A percentile compares a stretch with the other conserved stretches of the same genome.
Evolutionary conservation across 2,888 invertebrate species (phyloP).

Genomic region (Meandrusa payeni): DNA sequence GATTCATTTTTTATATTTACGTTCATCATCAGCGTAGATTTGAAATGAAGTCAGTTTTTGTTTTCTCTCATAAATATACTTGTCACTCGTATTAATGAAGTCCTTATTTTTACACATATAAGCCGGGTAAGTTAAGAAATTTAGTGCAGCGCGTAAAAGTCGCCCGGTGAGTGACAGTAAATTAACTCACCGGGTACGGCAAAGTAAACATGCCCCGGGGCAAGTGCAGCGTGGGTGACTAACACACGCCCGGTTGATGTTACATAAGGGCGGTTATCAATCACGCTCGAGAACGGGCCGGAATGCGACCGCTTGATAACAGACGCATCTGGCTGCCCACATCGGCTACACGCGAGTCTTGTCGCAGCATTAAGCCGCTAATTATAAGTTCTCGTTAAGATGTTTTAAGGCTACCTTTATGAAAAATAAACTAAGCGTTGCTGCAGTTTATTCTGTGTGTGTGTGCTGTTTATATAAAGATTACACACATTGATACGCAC

Average conservation of each 20-base stretch:
- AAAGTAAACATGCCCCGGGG: conserved; percentile 11
- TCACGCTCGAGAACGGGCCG: conserved; percentile 30
- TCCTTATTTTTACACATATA: conserved; percentile 2
- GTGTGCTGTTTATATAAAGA: too few relatives aligned
- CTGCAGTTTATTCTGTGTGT: too few relatives aligned
- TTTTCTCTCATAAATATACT: too few relatives aligned
- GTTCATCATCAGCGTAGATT: too few relatives aligned
- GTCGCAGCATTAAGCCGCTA: conserved; percentile 4
- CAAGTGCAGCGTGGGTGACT: conserved; percentile 24
- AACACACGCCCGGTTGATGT: conserved; percentile 28
- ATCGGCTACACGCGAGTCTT: conserved; percentile 6
- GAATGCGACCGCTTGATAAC: conserved; percentile 37
- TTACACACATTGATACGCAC: too few relatives aligned
- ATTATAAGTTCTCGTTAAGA: conserved; percentile 5
- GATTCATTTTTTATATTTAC: too few relatives aligned
- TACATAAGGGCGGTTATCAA: conserved; percentile 34
- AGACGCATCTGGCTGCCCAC: conserved; percentile 31
- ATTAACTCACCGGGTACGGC: background rate
- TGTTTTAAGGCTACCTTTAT: too few relatives aligned
- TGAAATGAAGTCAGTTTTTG: too few relatives aligned
- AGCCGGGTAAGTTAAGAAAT: background rate
- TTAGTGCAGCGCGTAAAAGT: conserved; percentile 11
- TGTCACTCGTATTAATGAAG: too few relatives aligned
- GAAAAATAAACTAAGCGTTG: too few relatives aligned
- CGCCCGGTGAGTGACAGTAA: conserved; percentile 11